These are phyloP conservation scores for Electrona antarctica DNA, from an alignment of 2,113 vertebrate genomes.

Conservation along the genomic window DNA sequence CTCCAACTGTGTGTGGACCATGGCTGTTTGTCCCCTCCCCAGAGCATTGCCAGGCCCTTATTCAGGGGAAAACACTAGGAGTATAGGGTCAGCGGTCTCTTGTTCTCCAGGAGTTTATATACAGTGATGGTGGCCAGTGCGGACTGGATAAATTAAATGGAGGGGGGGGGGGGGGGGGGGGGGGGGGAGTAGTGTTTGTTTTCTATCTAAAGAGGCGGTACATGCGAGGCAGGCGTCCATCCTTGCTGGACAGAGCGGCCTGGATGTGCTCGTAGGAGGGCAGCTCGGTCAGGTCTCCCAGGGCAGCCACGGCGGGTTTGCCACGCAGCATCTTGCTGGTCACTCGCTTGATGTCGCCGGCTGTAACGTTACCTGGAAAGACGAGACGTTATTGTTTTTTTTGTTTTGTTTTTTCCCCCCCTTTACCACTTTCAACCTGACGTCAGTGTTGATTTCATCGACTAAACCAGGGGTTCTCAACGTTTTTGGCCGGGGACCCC, in stretches of 20 bases:
- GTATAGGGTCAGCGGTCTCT: slow-evolving; percentile 19
- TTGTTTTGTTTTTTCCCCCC: too few relatives aligned
- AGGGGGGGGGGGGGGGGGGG: too few relatives aligned
- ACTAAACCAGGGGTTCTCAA: too few relatives aligned
- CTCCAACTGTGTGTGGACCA: background rate
- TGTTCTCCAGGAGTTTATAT: slow-evolving; percentile 44
- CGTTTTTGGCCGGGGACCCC: too few relatives aligned
- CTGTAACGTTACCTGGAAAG: slow-evolving; percentile 83
- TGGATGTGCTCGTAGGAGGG: slow-evolving; percentile 93
- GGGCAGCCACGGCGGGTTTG: slow-evolving; percentile 89
- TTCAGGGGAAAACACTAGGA: slow-evolving; percentile 29
- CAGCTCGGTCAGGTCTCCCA: slow-evolving; percentile 88
- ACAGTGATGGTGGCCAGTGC: slow-evolving; percentile 10
- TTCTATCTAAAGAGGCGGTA: slow-evolving; percentile 91
- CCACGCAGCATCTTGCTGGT: slow-evolving; percentile 90
- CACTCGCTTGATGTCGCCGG: slow-evolving; percentile 87
- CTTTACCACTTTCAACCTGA: too few relatives aligned
- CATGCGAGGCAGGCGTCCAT: slow-evolving; percentile 88
- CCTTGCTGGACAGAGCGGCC: slow-evolving; percentile 87
- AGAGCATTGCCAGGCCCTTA: slow-evolving; percentile 33
- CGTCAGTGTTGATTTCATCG: too few relatives aligned
- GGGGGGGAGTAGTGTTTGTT: too few relatives aligned
- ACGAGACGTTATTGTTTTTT: background rate
- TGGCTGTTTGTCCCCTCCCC: slow-evolving; percentile 32
- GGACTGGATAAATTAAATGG: background rate